These are phyloP conservation scores for Hafferia zeledoni DNA, from an alignment of 2,797 vertebrate species.

Conservation along the genomic window DNA sequence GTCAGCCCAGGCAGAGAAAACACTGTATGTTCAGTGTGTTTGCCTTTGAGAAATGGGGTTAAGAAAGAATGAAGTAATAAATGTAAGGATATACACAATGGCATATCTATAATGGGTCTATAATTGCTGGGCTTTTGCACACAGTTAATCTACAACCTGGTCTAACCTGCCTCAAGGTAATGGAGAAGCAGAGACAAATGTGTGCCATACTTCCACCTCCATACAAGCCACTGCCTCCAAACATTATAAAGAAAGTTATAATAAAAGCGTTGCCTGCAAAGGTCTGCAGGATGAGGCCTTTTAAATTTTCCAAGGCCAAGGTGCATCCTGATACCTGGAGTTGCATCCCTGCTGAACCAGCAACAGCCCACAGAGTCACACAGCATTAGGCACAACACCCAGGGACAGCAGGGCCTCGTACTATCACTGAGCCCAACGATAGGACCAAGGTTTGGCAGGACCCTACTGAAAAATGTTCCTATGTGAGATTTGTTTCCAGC, in stretches of 20 bases:
- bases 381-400: not conserved
- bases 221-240: not conserved
- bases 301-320: not conserved
- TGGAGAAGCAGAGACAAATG: not conserved
- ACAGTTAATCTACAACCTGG: slow-evolving; percentile 38
- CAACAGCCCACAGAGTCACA: accelerated
- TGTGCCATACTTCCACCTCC: not conserved
- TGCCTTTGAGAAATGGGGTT: not conserved
- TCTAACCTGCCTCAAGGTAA: slow-evolving; percentile 14
- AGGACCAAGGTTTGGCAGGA: not conserved
- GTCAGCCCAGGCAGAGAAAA: not conserved
- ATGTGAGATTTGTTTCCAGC: not conserved
- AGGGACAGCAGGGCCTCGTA: not conserved
- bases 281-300: not conserved
- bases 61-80: slow-evolving; percentile 37
- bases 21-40: not conserved
- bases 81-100: not conserved
- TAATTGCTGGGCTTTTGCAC: not conserved
- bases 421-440: not conserved
- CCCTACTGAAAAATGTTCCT: not conserved
- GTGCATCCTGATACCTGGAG: not conserved
- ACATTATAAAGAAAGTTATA: not conserved
- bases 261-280: not conserved
- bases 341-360: not conserved
- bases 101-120: not conserved